Evolutionary conservation across 2,888 invertebrate genomes (phyloP), one percentile per base, ranked within the genome.

Genomic region (Spisula subtruncata): DNA sequence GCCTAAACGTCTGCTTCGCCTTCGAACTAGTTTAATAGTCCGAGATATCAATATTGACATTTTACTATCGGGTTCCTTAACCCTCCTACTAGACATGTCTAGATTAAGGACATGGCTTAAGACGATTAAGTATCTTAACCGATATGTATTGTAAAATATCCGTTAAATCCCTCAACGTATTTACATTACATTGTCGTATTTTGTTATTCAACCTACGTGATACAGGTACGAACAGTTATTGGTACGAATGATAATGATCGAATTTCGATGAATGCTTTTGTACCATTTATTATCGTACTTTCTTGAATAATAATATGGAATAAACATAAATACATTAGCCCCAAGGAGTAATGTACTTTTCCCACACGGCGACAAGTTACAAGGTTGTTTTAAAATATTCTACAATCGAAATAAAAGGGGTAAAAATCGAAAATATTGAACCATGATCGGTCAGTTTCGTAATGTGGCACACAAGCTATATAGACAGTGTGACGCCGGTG

Each of bases 381-480:
- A 29, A 71, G 71, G 71, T 71, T 32, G 71, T 8, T n/a, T 71
- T 12, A 29, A 71, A 71, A 71, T 71, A 71, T 71, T 25, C 12
- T 32, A 71, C 29, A 32, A 56, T 56, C 71, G 29, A 8, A 16
- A 29, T 0, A 18, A 20, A 71, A 71, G 6, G 32, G 71, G 29
- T 71, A 71, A 71, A 71, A 71, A 71, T 71, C 71, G 71, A 71
- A 71, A 12, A n/a, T 71, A 71, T 71, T 71, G 71, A 71, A 71
- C 71, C 12, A 29, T 71, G 29, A 71, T 71, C 32, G 29, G 29
- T 29, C 0, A 29, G 12, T 32, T 32, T 71, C 71, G 32, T 71
- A 32, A 12, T 29, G 60, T 32, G 32, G 10, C 71, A 16, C 71
- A 71, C 32, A 71, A 32, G 71, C 71, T 32, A 8, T 8, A 71